Base-by-base conservation (phyloP, 2,113 vertebrate genomes). In the Etia nguti region DNA sequence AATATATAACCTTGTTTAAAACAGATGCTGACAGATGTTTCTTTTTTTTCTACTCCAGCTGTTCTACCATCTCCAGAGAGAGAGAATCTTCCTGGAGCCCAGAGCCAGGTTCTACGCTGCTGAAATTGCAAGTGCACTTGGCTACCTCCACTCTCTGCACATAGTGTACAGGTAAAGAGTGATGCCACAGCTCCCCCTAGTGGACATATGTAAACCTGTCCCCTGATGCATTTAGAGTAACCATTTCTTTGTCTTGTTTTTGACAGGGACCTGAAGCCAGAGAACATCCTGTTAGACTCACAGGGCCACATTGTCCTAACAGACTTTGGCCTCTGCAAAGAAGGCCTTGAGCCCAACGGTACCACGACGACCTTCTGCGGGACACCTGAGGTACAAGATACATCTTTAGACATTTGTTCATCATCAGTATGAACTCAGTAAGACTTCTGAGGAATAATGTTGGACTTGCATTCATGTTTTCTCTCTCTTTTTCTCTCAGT, bases 31-130 rank as follows among this genome's bases (percentile, higher is more conserved):
- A 93, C 84, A 46, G 15, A 16, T 50, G 29, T 43, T 55, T 22
- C 10, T 20, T 29, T 73, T 77, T 55, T 50, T 50, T 8, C 7
- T 34, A 43, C 57, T 82, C 6, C 85, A 97, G 97, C 93, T 97
- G 36, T 97, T 97, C 89, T 97, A 97, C 90, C 97, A 97, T 83
- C 97, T 97, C 20, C 97, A 97, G 92, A 96, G 97, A 2, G 97
- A 97, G 31, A 92, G 96, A 79, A 89, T 97, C 85, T 97, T 97
- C 93, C 91, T 97, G 89, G 97, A 97, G 90, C 96, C 96, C 59
- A 92, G 97, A 55, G 96, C 97, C 36, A 90, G 97, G 57, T 97
- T 97, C 88, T 97, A 97, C 6, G 96, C 96, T 15, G 96, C 97
- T 10, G 97, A 97, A 88, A 97, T 97, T 11, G 96, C 97, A 43